phyloP scores from a whole-genome alignment of 2,888 invertebrate genomes.

The Coelinius sp. region DNA sequence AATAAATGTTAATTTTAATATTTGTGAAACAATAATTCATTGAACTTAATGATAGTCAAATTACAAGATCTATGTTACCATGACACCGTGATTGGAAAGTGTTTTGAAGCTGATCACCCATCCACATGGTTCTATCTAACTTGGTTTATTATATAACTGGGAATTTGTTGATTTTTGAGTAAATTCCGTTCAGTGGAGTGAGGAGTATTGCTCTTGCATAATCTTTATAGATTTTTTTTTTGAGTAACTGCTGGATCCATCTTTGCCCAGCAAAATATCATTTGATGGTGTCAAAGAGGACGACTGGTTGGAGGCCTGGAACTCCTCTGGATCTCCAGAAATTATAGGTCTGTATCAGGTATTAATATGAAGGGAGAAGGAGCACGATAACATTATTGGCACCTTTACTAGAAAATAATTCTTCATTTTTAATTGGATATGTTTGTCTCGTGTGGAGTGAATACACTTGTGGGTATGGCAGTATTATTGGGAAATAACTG shows the following conservation, averaged over 20 bases:
- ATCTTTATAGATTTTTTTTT: slow-evolving; percentile 26
- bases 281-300: slow-evolving; percentile 65
- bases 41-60: background rate
- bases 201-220: background rate
- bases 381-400: background rate
- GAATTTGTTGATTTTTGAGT: background rate
- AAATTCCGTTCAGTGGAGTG: background rate
- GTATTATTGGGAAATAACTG: too few species aligned
- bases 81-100: too few species aligned
- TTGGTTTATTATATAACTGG: background rate
- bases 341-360: slow-evolving; percentile 62
- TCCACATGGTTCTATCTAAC: background rate
- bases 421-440: background rate
- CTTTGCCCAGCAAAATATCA: slow-evolving; percentile 30
- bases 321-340: slow-evolving; percentile 68
- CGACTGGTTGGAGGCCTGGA: slow-evolving; percentile 61
- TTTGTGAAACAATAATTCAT: slow-evolving; percentile 22
- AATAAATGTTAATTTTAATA: slow-evolving; percentile 34
- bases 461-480: background rate
- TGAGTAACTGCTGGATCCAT: slow-evolving; percentile 23
- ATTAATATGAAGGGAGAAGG: slow-evolving; percentile 35
- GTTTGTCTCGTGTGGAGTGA: background rate
- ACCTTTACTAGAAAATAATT: background rate
- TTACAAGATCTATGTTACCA: too few species aligned
- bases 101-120: too few species aligned